phyloP scores from a whole-genome alignment of 2,888 invertebrate species.

The Acheta domesticus region DNA sequence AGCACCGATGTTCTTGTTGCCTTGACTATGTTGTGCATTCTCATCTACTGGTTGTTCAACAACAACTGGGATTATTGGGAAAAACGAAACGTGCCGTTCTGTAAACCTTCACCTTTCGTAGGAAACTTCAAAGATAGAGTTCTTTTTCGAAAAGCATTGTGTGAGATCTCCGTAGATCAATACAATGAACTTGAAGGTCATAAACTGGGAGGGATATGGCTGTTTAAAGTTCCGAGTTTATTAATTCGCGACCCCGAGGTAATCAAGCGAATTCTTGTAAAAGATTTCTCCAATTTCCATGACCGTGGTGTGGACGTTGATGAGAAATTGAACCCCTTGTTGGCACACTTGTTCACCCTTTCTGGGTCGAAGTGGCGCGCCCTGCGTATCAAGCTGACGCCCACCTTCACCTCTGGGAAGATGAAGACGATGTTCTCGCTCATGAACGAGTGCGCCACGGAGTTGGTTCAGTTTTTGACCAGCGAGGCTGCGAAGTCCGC shows the following conservation, averaged over 20 bases:
- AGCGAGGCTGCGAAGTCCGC: conserved; percentile 41
- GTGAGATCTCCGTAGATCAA: conserved; percentile 58
- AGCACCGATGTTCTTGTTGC: too few species aligned
- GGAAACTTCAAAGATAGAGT: conserved; percentile 59
- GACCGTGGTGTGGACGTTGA: conserved; percentile 65
- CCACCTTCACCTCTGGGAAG: conserved; percentile 65
- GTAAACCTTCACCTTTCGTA: conserved; percentile 59
- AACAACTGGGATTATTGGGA: conserved; percentile 53
- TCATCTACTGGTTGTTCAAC: neutral
- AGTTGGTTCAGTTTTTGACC: conserved; percentile 51
- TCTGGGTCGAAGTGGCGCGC: conserved; percentile 61
- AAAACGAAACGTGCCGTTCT: conserved; percentile 54
- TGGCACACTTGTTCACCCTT: conserved; percentile 58
- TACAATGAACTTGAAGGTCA: conserved; percentile 47
- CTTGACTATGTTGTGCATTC: too few species aligned
- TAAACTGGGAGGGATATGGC: conserved; percentile 32
- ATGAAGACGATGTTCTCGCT: conserved; percentile 62
- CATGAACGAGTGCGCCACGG: conserved; percentile 55
- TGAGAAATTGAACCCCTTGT: conserved; percentile 58
- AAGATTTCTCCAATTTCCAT: conserved; percentile 62
- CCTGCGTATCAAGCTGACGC: conserved; percentile 61
- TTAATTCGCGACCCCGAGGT: conserved; percentile 60
- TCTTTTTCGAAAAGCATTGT: conserved; percentile 56
- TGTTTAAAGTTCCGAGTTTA: conserved; percentile 53
- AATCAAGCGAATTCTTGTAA: conserved; percentile 55